Base-by-base conservation (phyloP, 2,797 vertebrate genomes). In the Malurus leucopterus region DNA sequence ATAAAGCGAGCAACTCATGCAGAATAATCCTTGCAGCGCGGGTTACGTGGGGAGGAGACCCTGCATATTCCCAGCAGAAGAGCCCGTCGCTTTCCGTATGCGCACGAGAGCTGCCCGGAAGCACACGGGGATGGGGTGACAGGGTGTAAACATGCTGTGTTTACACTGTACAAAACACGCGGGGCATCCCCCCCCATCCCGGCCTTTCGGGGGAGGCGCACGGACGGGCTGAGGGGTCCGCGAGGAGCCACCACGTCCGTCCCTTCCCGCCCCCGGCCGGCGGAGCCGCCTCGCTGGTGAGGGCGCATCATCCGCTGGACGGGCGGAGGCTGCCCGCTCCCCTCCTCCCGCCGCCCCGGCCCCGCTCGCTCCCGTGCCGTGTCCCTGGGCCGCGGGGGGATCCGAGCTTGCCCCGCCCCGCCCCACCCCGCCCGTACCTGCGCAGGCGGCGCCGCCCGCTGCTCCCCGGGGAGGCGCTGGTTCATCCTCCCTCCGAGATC, bases 361-460 rank as follows among this genome's bases (percentile, higher is more conserved):
- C 38, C 29, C 43, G 2, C 32, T 57, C n/a, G 11, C 49, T 23
- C 27, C 73, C 38, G 3, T 1, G 12, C 57, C 30, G 17, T 0
- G 21, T 26, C 21, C 44, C 44, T 13, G 20, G 47, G 8, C 69
- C 30, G 30, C 51, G 32, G 32, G 40, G 18, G 27, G 13, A 40
- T 51, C 20, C 12, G 8, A 24, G 9, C 29, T 34, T 12, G 27
- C 27, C 32, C 40, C 11, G 15, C 14, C 53, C 17, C 18, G 12
- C 21, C 72, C 16, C 2, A 16, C 22, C 53, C 44, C 36, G 36
- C 43, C 82, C 58, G 30, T 93, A 92, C 89, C 91, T 91, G 84
- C 51, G 80, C 88, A 38, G 65, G 83, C 73, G 67, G 91, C 70
- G 38, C 90, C 89, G 86, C 93, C 94, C 91, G 91, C 86, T 85